Evolutionary conservation across 2,888 invertebrate species (phyloP).

Genomic region (Epsilonema sp.): DNA sequence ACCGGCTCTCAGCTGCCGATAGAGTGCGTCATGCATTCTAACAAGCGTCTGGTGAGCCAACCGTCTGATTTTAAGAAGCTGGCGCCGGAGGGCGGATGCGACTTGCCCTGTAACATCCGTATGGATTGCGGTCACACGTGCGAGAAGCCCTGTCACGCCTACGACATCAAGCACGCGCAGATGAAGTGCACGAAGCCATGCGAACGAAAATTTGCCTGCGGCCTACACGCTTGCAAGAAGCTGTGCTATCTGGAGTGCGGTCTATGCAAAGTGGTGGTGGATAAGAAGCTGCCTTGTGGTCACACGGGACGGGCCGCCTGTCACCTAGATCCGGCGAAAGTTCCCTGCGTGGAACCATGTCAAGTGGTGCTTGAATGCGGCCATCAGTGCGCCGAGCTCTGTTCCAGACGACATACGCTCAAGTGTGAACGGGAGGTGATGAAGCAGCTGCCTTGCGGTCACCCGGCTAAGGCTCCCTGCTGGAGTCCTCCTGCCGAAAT

Average conservation of each 20-base stretch:
- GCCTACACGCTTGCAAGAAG: conserved; percentile 33
- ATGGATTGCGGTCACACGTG: conserved; percentile 46
- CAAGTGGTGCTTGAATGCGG: conserved; percentile 31
- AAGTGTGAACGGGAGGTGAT: conserved; percentile 13
- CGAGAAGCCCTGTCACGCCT: conserved; percentile 41
- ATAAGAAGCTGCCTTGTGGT: conserved; percentile 12
- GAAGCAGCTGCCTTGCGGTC: conserved; percentile 17
- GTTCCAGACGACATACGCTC: conserved; percentile 26
- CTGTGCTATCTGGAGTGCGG: conserved; percentile 35
- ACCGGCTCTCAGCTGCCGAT: conserved; percentile 10
- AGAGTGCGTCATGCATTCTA: conserved; percentile 13
- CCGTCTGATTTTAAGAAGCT: conserved; percentile 13
- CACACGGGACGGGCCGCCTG: conserved; percentile 9
- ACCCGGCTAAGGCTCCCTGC: conserved; percentile 9
- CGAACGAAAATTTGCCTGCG: background rate
- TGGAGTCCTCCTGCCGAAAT: background rate
- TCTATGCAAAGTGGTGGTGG: conserved; percentile 10
- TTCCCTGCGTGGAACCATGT: conserved; percentile 18
- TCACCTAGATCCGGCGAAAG: conserved; percentile 11
- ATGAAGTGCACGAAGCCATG: conserved; percentile 34
- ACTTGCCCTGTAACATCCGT: conserved; percentile 36
- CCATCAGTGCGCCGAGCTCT: conserved; percentile 39
- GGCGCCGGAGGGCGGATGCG: conserved; percentile 40
- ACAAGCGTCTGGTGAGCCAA: conserved; percentile 4
- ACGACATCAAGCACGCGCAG: conserved; percentile 38